Evolutionary conservation across 2,797 vertebrate species (phyloP), one percentile per base, ranked within the genome.

Genomic region (Perodicticus potto): DNA sequence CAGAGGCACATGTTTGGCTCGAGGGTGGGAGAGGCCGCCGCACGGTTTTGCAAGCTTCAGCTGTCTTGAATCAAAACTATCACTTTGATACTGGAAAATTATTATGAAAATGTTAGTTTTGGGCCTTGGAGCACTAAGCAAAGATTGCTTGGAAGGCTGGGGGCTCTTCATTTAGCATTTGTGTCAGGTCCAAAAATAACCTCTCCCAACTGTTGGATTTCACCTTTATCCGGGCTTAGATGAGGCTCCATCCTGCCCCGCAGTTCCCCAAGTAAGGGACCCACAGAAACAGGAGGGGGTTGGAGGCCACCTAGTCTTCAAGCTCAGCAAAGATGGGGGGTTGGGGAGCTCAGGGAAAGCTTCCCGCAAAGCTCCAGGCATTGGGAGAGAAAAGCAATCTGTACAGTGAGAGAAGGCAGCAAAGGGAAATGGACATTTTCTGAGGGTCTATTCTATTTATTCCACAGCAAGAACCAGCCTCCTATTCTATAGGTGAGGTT

Each of bases 91-190:
- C 98, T 98, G 98, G 98, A 99, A 99, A 98, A 99, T 99, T 98
- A 98, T 98, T 98, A 98, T 98, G 98, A 99, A 99, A 99, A 99
- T 99, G 98, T 99, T 99, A 98, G 98, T 98, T 98, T 99, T 99
- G 99, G 98, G 98, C 97, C 98, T 98, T 93, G 96, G 96, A 98
- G 98, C 98, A 97, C 98, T 98, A 98, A 98, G 98, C 96, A 98
- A 98, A 98, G 98, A 97, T 98, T 97, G 98, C 94, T 97, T 98
- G 97, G 97, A 97, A 97, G 86, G 93, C 96, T 55, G 82, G 96
- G 96, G 89, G 93, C 77, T 93, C 97, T 97, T 97, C 96, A 85
- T 94, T 95, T 89, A 97, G 95, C 95, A 97, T 96, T 94, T 97
- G 97, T 97, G 89, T 96, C 94, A n/a, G 77, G 27, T 98, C 97